Conservation (phyloP, 2,113 vertebrate species). For the Tiliqua scincoides region DNA sequence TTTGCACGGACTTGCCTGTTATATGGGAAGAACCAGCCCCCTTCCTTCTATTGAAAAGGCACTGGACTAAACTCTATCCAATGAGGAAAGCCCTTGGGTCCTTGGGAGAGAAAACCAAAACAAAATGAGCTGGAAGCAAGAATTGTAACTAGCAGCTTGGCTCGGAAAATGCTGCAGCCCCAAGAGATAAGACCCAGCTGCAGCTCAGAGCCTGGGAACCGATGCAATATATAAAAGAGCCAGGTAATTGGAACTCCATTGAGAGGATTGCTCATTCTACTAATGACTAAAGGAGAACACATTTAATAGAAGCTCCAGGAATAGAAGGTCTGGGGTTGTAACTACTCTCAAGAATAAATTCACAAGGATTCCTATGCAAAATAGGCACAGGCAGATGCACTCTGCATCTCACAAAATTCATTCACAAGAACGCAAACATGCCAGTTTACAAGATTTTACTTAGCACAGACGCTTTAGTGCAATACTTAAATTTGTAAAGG, state of each 20-base stretch:
- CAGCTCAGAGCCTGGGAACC: not conserved
- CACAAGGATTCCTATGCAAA: not conserved
- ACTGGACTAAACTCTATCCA: not conserved
- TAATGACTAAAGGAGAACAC: not conserved
- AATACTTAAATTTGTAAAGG: not conserved
- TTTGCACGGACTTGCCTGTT: not conserved
- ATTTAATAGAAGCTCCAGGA: not conserved
- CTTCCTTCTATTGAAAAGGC: not conserved
- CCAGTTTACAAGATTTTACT: not conserved
- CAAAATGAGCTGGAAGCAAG: not conserved
- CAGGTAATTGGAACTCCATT: not conserved
- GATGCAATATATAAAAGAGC: not conserved
- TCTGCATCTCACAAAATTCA: not conserved
- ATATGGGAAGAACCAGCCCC: not conserved
- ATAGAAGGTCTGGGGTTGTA: not conserved
- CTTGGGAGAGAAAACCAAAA: not conserved
- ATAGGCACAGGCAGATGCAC: not conserved
- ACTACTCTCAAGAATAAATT: not conserved
- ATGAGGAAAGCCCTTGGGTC: too few relatives aligned
- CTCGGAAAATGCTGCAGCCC: not conserved
- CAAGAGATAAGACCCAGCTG: not conserved
- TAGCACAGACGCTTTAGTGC: not conserved
- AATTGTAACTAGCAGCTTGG: not conserved
- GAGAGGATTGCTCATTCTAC: not conserved
- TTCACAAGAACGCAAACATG: not conserved